Evolutionary conservation across 2,113 vertebrate genomes (phyloP).

Genomic region (Dipodomys stephensi): DNA sequence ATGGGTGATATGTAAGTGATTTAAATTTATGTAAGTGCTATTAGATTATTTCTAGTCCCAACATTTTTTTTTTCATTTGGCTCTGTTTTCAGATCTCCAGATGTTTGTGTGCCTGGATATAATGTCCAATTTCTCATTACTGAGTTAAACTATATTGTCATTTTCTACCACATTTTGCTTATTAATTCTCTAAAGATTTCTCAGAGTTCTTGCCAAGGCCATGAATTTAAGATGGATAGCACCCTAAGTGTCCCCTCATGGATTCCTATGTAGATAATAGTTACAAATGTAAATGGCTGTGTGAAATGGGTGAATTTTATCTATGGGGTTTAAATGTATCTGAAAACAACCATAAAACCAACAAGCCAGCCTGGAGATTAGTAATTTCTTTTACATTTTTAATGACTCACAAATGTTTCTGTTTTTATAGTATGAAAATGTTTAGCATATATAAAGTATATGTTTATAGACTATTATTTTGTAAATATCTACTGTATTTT

Average conservation of each 20-base stretch:
- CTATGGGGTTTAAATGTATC: background rate
- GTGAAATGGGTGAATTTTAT: background rate
- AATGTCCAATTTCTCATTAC: no score
- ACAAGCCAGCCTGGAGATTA: background rate
- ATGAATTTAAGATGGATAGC: background rate
- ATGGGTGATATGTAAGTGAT: background rate
- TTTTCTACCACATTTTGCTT: no score
- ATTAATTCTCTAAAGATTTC: background rate
- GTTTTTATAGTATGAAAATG: background rate
- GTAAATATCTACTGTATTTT: background rate
- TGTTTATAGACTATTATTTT: background rate
- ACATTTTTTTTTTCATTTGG: background rate
- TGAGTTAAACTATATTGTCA: background rate
- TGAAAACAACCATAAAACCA: background rate
- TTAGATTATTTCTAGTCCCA: no score
- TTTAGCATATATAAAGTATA: background rate
- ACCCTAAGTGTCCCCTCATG: fast-evolving
- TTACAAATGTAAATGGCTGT: background rate
- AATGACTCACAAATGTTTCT: background rate
- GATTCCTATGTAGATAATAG: no score
- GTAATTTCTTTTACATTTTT: background rate
- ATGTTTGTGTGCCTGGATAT: background rate
- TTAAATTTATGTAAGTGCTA: background rate
- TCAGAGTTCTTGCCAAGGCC: background rate
- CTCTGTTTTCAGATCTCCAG: background rate